Evolutionary conservation across 2,113 vertebrate species (phyloP).

Genomic region (Phodopus roborovskii): DNA sequence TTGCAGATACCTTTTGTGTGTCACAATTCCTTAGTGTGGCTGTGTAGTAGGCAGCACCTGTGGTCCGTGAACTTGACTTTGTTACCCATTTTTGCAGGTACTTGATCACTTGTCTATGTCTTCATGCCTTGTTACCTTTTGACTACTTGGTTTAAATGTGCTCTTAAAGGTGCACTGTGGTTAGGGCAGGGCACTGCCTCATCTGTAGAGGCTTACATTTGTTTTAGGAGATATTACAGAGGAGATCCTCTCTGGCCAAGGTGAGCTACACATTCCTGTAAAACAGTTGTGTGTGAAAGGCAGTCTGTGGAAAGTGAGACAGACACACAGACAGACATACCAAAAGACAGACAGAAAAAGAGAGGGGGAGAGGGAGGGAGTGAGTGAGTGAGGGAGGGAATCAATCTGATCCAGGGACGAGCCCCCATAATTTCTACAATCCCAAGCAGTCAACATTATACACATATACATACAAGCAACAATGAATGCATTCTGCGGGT

Average conservation of each 20-base stretch:
- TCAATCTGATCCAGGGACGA: background rate
- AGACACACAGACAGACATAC: background rate
- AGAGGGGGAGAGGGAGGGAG: background rate
- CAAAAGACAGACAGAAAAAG: too few relatives aligned
- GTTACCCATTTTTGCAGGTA: background rate
- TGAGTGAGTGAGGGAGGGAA: background rate
- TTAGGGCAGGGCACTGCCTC: background rate
- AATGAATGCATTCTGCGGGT: background rate
- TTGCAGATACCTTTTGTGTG: background rate
- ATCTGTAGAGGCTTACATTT: background rate
- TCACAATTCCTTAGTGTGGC: slow-evolving; percentile 6
- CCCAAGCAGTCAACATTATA: background rate
- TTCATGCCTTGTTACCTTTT: background rate
- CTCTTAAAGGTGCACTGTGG: background rate
- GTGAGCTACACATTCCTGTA: background rate
- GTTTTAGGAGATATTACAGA: background rate
- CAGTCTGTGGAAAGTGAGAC: background rate
- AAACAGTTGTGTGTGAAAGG: background rate
- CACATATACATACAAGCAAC: background rate
- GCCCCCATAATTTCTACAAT: background rate
- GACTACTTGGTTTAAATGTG: background rate
- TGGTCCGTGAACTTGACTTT: background rate
- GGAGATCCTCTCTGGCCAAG: background rate
- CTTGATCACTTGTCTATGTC: background rate
- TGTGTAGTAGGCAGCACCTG: background rate